Evolutionary conservation across 2,888 invertebrate genomes (phyloP).

Genomic region (Pollenia labialis): DNA sequence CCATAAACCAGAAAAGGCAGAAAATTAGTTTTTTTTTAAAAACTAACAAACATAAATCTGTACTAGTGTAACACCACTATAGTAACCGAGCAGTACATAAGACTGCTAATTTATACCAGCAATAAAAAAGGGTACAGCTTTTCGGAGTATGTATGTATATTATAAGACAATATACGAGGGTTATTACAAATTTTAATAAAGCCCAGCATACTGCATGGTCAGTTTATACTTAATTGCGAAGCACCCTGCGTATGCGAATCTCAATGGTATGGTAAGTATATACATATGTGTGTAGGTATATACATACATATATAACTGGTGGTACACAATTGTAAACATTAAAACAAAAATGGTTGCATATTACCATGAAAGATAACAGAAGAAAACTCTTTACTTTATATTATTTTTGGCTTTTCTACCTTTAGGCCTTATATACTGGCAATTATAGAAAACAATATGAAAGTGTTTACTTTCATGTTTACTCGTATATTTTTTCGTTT

Average conservation of each 20-base stretch:
- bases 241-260: not conserved
- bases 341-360: conserved; percentile 60
- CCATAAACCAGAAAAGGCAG: conserved; percentile 50
- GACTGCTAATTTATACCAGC: conserved; percentile 36
- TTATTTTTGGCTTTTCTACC: conserved; percentile 41
- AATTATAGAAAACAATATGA: conserved; percentile 65
- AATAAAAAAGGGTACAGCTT: conserved; percentile 28
- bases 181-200: not conserved
- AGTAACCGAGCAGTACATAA: not conserved
- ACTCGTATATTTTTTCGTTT: not conserved
- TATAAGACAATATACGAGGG: conserved; percentile 21
- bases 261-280: not conserved
- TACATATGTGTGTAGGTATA: not conserved
- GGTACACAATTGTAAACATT: conserved; percentile 61
- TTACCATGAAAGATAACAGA: conserved; percentile 66
- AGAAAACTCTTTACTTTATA: conserved; percentile 39
- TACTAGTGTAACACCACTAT: not conserved
- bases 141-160: not conserved
- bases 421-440: conserved; percentile 60
- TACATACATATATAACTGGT: not conserved
- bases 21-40: conserved; percentile 61
- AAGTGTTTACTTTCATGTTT: conserved; percentile 17
- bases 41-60: conserved; percentile 57
- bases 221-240: not conserved
- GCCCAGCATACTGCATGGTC: too few species aligned